Conservation (phyloP, 1,140 invertebrate species). For the Ostrea edulis region DNA sequence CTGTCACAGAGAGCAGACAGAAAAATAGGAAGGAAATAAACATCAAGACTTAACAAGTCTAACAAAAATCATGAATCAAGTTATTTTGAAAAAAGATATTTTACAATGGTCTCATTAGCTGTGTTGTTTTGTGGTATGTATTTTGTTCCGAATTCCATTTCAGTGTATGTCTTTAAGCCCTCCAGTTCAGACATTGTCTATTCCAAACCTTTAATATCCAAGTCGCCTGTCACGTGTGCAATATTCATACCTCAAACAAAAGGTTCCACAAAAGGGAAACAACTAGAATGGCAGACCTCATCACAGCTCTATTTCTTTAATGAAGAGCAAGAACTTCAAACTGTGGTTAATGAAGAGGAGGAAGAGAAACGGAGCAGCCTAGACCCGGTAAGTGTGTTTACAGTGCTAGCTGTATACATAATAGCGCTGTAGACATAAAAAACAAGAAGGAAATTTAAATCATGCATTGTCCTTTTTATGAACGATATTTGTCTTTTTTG, state of each 20-base stretch:
- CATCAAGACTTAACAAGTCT: too few species aligned
- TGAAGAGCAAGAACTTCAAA: conserved; percentile 60
- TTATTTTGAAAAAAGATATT: too few species aligned
- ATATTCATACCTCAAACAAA: conserved; percentile 63
- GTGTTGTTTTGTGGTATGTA: too few species aligned
- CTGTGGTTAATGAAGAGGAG: conserved; percentile 45
- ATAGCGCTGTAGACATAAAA: too few species aligned
- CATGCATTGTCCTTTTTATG: too few species aligned
- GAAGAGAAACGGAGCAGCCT: neutral
- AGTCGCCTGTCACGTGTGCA: conserved; percentile 46
- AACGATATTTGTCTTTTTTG: too few species aligned
- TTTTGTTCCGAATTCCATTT: conserved; percentile 48
- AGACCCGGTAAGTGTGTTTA: neutral
- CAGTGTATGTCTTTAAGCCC: conserved; percentile 84
- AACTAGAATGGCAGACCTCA: conserved; percentile 59
- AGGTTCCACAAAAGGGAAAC: conserved; percentile 10
- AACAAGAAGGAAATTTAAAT: too few species aligned
- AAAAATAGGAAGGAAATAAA: too few species aligned
- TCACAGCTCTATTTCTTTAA: conserved; percentile 67
- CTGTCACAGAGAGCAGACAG: too few species aligned
- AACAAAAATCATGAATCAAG: too few species aligned
- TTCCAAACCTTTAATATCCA: conserved; percentile 33
- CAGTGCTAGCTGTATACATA: neutral
- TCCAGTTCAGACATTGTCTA: conserved; percentile 80
- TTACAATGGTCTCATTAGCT: too few species aligned